Percentiles rank a stretch among this genome's conserved stretches.
Evolutionary conservation across 2,113 vertebrate species (phyloP).

Genomic region (Odobenus rosmarus): DNA sequence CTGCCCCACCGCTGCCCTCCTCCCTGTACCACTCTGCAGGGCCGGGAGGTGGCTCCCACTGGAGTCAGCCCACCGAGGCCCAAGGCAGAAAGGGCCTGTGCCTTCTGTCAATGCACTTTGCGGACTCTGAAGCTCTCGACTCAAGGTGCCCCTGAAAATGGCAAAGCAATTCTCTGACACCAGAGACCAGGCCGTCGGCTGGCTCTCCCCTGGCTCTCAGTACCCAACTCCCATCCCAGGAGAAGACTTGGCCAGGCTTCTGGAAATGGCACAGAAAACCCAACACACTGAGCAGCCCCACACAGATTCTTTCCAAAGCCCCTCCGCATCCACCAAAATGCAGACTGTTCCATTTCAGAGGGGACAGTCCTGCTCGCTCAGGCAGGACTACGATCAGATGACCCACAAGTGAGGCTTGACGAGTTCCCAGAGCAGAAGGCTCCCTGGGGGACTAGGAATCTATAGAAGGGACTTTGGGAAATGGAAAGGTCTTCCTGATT

Average conservation of each 20-base stretch:
- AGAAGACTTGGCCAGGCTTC: neutral
- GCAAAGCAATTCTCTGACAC: fast-evolving
- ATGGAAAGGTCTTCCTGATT: neutral
- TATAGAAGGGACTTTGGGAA: neutral
- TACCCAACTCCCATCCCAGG: neutral
- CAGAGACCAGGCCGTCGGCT: neutral
- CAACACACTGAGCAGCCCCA: neutral
- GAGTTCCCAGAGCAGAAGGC: neutral
- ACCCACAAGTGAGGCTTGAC: neutral
- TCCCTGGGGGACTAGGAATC: neutral
- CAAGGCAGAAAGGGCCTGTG: neutral
- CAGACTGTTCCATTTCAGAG: neutral
- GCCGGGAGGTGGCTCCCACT: neutral
- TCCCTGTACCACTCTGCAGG: neutral
- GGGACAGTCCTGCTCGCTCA: neutral
- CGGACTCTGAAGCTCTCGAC: neutral
- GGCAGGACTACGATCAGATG: neutral
- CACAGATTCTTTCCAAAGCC: neutral
- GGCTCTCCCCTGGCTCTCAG: neutral
- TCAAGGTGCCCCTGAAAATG: neutral
- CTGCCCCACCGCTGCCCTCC: fast-evolving
- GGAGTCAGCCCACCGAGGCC: no score
- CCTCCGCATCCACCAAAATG: neutral
- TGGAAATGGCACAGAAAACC: neutral
- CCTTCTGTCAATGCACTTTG: no score